A percentile compares a stretch with the other conserved stretches of the same genome.
Evolutionary conservation across 2,113 vertebrate genomes (phyloP).

Genomic region (Manacus vitellinus): DNA sequence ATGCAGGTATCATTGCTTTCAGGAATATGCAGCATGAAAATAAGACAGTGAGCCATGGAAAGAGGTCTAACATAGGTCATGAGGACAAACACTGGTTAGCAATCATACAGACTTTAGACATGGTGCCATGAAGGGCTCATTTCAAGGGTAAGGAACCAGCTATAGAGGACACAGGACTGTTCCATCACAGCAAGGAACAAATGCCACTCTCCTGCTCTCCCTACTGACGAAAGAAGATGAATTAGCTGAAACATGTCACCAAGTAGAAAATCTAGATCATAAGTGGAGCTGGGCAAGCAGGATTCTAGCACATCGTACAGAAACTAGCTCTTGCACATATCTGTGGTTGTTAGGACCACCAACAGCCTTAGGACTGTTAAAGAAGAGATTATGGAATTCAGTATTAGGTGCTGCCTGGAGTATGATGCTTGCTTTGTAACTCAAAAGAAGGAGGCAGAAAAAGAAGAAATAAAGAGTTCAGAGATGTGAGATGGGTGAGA

Average conservation of each 20-base stretch:
- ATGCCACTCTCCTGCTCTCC: not conserved
- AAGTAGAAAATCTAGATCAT: not conserved
- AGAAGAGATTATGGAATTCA: not conserved
- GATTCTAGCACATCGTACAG: not conserved
- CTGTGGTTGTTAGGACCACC: fast-evolving
- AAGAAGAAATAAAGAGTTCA: not conserved
- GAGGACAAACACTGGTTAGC: not conserved
- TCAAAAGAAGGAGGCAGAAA: not conserved
- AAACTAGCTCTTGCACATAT: not conserved
- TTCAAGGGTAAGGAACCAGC: not conserved
- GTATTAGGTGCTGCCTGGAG: not conserved
- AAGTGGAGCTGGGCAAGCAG: not conserved
- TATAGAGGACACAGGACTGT: not conserved
- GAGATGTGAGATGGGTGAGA: not conserved
- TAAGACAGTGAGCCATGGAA: not conserved
- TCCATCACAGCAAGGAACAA: not conserved
- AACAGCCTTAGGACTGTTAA: not conserved
- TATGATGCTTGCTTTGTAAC: not conserved
- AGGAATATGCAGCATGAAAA: not conserved
- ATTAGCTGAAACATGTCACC: not conserved
- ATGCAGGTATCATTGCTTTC: not conserved
- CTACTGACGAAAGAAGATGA: not conserved
- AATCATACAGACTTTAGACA: not conserved
- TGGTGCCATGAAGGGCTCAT: not conserved
- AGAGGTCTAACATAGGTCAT: not conserved